Evolutionary conservation across 2,797 vertebrate species (phyloP), one percentile per base, ranked within the genome.

Genomic region (Syngnathus rostellatus): DNA sequence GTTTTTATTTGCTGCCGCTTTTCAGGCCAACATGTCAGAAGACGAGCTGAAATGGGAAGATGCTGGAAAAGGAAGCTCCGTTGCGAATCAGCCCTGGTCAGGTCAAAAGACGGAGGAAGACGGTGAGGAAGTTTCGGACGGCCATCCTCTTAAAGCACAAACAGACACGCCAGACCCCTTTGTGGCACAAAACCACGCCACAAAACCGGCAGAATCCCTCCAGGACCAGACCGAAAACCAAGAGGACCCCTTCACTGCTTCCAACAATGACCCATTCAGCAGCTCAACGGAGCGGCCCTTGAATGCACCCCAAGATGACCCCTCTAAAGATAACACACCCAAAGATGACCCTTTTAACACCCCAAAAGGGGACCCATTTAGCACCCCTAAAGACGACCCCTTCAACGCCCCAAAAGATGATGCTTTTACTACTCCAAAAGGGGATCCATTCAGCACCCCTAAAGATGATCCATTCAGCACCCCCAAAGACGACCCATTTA

Each of bases 1-100:
- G 41, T 1, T 14, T 3, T 11, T 43, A 43, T 43, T 43, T 41
- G 40, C 8, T 41, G 43, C 43, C 5, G 1, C 19, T 51, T 8
- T 31, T 12, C 9, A 90, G 88, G 85, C 77, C 31, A 87, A 87
- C 65, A 1, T 90, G 84, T 83, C 70, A 31, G 86, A 90, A 17
- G 88, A 90, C 0, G 88, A 90, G 57, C 64, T 89, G 23, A 39
- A 85, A 70, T 90, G 88, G 88, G 88, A 90, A 66, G 88, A 90
- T 68, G 88, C 88, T 0, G 78, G 74, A 14, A 87, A 85, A 80
- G 46, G 11, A 2, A 1, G 2, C 3, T 51, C 48, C 0, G 0
- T 5, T 2, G 69, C 72, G 72, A 41, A 0, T 9, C 21, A 23
- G 2, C 78, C 62, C 25, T 85, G 87, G 87, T 77, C 72, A 45